Evolutionary conservation across 2,113 vertebrate species (phyloP), one percentile per base, ranked within the genome.

Genomic region (Gila orcuttii): DNA sequence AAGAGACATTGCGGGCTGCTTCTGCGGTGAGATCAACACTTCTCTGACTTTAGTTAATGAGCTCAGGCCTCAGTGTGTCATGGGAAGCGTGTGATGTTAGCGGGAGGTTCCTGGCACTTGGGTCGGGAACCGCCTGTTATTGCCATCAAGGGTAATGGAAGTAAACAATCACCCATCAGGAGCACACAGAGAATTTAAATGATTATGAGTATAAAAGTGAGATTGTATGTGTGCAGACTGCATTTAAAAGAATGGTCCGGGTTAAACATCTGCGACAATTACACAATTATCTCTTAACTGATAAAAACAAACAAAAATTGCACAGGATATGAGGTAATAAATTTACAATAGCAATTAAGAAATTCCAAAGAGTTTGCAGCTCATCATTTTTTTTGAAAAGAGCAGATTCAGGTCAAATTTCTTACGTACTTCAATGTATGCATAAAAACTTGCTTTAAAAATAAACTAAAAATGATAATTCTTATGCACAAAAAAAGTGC

Each of bases 121-220:
- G 55, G 77, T 60, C n/a, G 77, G 55, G 31, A 79, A 62, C 21
- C 3, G 3, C 21, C 57, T 60, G 77, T 62, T 79, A 42, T 42
- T 79, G 77, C 57, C 77, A 60, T 79, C 77, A 39, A 79, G 57
- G 33, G 23, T 45, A 79, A 79, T 79, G 57, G 57, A 79, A 79
- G 77, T 62, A 79, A 79, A 79, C 77, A 60, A 60, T 62, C 77
- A 84, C 33, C 71, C 68, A 84, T 25, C 36, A 11, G 15, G 69
- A 84, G 39, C 71, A 25, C 17, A 4, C 23, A 1, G 50, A 57
- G 33, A 84, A 36, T 74, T 79, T 74, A 21, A 74, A 84, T 59
- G 69, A 75, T 45, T 25, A 57, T 36, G 66, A 57, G 11, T 28
- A 62, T 19, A 45, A 57, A 21, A 59, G 33, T 47, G 3, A 42